These are phyloP conservation scores for Papilio gigon DNA, from an alignment of 2,888 invertebrate species.

Conservation along the genomic window DNA sequence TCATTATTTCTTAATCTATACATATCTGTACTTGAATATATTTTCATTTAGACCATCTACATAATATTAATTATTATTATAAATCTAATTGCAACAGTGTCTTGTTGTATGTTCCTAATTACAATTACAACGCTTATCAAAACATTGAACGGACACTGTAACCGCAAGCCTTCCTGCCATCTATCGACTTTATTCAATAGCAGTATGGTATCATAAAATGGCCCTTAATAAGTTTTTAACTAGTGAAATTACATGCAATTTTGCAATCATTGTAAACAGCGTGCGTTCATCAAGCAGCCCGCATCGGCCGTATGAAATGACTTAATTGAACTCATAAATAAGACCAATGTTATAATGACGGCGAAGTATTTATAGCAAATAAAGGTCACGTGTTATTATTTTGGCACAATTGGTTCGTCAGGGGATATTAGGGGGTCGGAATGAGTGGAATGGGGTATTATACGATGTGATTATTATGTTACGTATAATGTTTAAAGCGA, in stretches of 20 bases:
- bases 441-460: conserved; percentile 62
- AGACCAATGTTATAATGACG: conserved; percentile 67
- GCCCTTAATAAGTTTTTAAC: conserved; percentile 36
- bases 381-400: conserved; percentile 77
- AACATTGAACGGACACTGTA: conserved; percentile 52
- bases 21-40: no score
- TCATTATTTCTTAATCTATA: background rate
- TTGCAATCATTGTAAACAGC: conserved; percentile 42
- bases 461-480: conserved; percentile 77
- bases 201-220: conserved; percentile 48
- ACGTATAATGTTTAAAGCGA: conserved; percentile 58
- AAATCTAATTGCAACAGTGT: background rate
- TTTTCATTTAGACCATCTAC: no score
- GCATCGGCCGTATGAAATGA: conserved; percentile 69
- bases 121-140: conserved; percentile 58
- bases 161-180: conserved; percentile 56
- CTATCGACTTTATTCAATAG: conserved; percentile 57
- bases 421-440: conserved; percentile 61
- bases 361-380: conserved; percentile 73
- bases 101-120: background rate
- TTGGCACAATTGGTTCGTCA: conserved; percentile 73
- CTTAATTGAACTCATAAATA: conserved; percentile 77
- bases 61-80: no score
- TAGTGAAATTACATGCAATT: conserved; percentile 40
- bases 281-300: conserved; percentile 60